phyloP scores from a whole-genome alignment of 2,113 vertebrate species.

The Raja brachyura region DNA sequence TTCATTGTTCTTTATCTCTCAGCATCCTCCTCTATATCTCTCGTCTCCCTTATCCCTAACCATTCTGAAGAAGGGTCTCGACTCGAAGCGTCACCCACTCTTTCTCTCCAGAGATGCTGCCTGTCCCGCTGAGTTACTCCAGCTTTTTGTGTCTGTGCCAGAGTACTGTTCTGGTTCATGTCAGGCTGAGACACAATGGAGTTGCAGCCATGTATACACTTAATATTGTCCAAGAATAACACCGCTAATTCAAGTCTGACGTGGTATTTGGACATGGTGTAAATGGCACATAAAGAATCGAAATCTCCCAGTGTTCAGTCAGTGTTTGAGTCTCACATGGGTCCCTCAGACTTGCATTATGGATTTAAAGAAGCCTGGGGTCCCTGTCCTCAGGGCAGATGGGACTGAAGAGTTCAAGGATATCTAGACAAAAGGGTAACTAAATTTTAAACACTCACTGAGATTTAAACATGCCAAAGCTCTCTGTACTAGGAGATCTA shows the following conservation, averaged over 20 bases:
- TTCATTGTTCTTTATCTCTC: too few species aligned
- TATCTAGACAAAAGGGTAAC: background rate
- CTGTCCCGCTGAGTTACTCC: too few species aligned
- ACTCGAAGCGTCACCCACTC: too few species aligned
- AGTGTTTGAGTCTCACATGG: background rate
- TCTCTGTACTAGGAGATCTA: background rate
- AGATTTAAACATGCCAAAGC: background rate
- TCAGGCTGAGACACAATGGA: background rate
- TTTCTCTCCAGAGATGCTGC: too few species aligned
- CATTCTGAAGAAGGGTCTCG: too few species aligned
- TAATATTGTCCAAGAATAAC: background rate
- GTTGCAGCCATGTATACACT: background rate
- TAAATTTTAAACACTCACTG: background rate
- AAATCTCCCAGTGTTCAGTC: background rate
- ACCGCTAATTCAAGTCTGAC: background rate
- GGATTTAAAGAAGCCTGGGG: background rate
- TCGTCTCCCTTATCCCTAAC: too few species aligned
- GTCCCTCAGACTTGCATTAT: too few species aligned
- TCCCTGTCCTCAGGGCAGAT: background rate
- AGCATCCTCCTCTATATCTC: too few species aligned
- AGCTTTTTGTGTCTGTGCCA: background rate
- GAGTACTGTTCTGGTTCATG: background rate
- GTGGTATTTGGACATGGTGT: background rate
- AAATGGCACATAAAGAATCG: background rate
- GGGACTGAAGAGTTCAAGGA: background rate